phyloP scores from a whole-genome alignment of 37 sponge, comb jelly and placozoan species.

The Haliclona indistincta region DNA sequence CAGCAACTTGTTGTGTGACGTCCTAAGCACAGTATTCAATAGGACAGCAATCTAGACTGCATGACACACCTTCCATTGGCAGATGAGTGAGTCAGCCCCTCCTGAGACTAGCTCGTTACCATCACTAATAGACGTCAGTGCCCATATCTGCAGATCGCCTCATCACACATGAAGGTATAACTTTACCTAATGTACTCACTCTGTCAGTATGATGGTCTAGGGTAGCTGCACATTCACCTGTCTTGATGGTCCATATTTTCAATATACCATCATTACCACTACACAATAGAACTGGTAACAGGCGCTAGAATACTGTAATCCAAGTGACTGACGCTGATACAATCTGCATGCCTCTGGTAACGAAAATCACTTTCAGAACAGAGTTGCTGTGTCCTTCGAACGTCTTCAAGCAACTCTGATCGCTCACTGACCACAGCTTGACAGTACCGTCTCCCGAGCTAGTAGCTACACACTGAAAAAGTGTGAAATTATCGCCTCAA shows the following conservation, averaged over 20 bases:
- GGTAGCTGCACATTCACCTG: constrained; percentile 82
- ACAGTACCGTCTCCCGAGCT: constrained; percentile 84
- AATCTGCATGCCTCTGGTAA: constrained; percentile 86
- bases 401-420: constrained; percentile 85
- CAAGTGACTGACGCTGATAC: constrained; percentile 77
- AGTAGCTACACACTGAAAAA: constrained; percentile 80
- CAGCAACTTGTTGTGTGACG: constrained; percentile 58
- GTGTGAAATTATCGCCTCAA: neutral
- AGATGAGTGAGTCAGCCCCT: constrained; percentile 86
- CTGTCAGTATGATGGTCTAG: constrained; percentile 91
- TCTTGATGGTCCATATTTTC: constrained; percentile 94
- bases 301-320: constrained; percentile 31
- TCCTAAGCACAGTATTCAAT: constrained; percentile 38
- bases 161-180: neutral
- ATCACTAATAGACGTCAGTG: constrained; percentile 40
- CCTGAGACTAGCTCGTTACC: constrained; percentile 81
- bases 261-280: constrained; percentile 91
- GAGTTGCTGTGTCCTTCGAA: constrained; percentile 94
- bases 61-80: constrained; percentile 79
- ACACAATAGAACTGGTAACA: constrained; percentile 18
- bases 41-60: neutral
- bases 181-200: constrained; percentile 20
- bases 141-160: constrained; percentile 59
- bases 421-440: constrained; percentile 87
- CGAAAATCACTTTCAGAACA: constrained; percentile 82